Base-by-base conservation (phyloP, 2,113 vertebrate species). In the Tauraco erythrolophus region DNA sequence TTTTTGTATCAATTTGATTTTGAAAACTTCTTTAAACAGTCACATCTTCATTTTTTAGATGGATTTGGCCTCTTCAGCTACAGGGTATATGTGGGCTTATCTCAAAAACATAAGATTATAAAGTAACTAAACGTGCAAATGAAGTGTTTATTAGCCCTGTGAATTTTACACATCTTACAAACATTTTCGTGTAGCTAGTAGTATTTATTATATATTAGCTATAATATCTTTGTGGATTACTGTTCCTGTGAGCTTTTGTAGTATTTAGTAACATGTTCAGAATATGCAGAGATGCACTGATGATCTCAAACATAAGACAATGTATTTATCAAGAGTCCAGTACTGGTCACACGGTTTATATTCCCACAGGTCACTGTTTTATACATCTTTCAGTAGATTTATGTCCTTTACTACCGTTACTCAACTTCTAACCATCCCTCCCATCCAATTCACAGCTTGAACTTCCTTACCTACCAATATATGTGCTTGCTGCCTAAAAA, bases 391-490 rank as follows among this genome's bases (percentile, higher is more conserved):
- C 33, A 79, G 25, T 48, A 89, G 71, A 86, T 95, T 96, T 84
- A 85, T 48, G 48, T 83, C 41, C 33, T 88, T 79, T 79, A 39
- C 82, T 96, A 43, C 21, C 17, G 30, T 91, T 88, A 46, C 51
- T 89, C 31, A 53, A 21, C 41, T 61, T 95, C 66, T 88, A 46
- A 69, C 45, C 45, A 64, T 71, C 37, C 28, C 45, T 83, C 27
- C 61, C 50, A 84, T 84, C 46, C 66, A 92, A 19, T 83, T 92
- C 92, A 85, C 69, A 95, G 56, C 61, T 94, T 97, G 81, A 79
- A 91, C 28, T 87, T 96, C 54, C 72, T 97, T 56, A 83, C 68
- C 45, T 93, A 54, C 51, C 61, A 50, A 27, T 81, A 37, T 53
- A 53, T 79, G 53, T 86, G 65, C 64, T 95, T 93, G 30, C 64